Conservation (phyloP, 2,113 vertebrate genomes). For the Pogonocichla stellata region DNA sequence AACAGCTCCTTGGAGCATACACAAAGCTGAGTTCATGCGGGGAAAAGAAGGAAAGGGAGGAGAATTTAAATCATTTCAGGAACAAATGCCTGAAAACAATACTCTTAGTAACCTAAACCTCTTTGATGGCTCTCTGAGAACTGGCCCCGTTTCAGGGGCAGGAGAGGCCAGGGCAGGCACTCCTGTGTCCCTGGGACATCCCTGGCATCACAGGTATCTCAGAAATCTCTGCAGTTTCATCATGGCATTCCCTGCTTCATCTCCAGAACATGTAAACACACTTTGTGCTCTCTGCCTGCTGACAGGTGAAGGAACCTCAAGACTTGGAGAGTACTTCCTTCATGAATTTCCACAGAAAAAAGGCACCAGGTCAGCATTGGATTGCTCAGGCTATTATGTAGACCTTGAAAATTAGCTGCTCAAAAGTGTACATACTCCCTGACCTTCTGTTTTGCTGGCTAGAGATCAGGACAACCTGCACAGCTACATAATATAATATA, state of each 20-base stretch:
- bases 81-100: slow-evolving; percentile 44
- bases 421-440: not conserved
- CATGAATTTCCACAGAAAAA: not conserved
- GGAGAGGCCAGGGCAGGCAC: not conserved
- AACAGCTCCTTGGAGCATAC: not conserved
- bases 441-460: slow-evolving; percentile 39
- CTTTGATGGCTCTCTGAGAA: not conserved
- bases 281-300: not conserved
- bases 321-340: not conserved
- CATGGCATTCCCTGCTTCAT: not conserved
- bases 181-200: not conserved
- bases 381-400: not conserved
- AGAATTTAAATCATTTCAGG: slow-evolving; percentile 36
- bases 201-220: not conserved
- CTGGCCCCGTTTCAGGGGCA: not conserved
- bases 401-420: not conserved
- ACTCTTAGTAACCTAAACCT: not conserved
- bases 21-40: not conserved
- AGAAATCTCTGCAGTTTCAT: not conserved
- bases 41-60: slow-evolving; percentile 53
- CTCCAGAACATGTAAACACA: not conserved
- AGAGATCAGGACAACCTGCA: not conserved
- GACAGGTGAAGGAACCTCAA: not conserved
- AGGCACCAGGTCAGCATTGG: not conserved
- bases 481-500: slow-evolving; percentile 1